Base-by-base conservation (phyloP, 2,113 vertebrate genomes). In the Scortum barcoo region DNA sequence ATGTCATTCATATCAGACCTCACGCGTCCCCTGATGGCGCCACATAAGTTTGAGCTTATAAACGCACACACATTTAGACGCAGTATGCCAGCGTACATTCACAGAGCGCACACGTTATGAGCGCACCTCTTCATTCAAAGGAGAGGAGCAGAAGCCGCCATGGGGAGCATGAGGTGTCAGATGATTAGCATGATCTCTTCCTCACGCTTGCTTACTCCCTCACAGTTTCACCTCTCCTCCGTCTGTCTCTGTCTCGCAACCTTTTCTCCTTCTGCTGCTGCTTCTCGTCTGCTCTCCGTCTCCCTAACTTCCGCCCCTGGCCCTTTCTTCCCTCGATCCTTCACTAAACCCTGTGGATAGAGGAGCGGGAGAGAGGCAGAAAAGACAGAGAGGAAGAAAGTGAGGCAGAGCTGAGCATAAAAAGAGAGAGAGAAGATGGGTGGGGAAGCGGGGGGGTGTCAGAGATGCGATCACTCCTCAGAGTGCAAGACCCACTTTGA, bases 151-250 rank as follows among this genome's bases (percentile, higher is more conserved):
- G 57, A 62, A 40, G 80, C 60, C 54, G 73, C 78, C 54, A 33
- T 1, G 19, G 51, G 72, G 63, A 50, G 72, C 60, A 65, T 83
- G 87, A 90, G 78, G 83, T 88, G 85, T 85, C 76, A 66, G 53
- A 83, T 87, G 86, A 90, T 92, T 86, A 90, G 72, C 85, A 89
- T 86, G 76, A 79, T 88, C 72, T 75, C 61, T 82, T 72, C 63
- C 38, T 83, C 38, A 76, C 44, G 84, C 84, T 90, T 88, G 66
- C 65, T 67, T 84, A 75, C 28, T 30, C 78, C 44, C 63, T 62
- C 72, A 67, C n/a, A 70, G 54, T 28, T 75, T 36, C 51, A 38
- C 46, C 72, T 65, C 63, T 20, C 14, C 42, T 75, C 78, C 70
- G 54, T 79, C 77, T 82, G 67, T 80, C 56, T 61, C 40, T 4